Evolutionary conservation across 2,113 vertebrate species (phyloP).

Genomic region (Tragelaphus buxtoni): DNA sequence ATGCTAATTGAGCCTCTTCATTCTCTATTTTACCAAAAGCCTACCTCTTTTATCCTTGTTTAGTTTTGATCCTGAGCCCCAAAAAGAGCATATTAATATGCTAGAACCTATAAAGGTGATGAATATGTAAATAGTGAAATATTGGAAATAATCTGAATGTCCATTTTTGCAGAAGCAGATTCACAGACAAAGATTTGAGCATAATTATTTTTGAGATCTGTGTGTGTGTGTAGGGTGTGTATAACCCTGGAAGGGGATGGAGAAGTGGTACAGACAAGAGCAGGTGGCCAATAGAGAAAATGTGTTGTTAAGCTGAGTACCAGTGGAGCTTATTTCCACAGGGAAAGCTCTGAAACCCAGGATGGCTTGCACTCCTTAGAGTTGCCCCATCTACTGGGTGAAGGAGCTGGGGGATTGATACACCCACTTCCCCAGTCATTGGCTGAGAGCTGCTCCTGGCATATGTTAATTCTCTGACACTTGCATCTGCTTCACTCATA

Average conservation of each 20-base stretch:
- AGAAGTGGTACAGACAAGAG: not conserved
- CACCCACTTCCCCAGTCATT: not conserved
- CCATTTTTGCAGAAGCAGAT: not conserved
- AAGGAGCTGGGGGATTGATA: not conserved
- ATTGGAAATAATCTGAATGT: not conserved
- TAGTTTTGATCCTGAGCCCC: not conserved
- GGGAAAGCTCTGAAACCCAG: not conserved
- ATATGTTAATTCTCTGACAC: not conserved
- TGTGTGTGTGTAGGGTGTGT: not conserved
- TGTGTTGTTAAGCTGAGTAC: not conserved
- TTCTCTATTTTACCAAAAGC: not conserved
- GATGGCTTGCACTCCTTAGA: not conserved
- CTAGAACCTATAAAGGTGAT: not conserved
- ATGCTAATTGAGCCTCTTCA: not conserved
- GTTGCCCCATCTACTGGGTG: accelerated
- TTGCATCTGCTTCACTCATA: not conserved
- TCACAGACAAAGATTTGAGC: not conserved
- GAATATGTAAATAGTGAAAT: not conserved
- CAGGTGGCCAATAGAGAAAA: not conserved
- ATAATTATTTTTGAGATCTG: not conserved
- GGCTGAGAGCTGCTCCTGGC: not conserved
- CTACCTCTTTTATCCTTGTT: not conserved
- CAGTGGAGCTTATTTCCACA: not conserved
- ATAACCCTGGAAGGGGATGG: not conserved
- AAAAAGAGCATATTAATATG: not conserved